phyloP scores from a whole-genome alignment of 1,140 invertebrate genomes.

The Elysia chlorotica region DNA sequence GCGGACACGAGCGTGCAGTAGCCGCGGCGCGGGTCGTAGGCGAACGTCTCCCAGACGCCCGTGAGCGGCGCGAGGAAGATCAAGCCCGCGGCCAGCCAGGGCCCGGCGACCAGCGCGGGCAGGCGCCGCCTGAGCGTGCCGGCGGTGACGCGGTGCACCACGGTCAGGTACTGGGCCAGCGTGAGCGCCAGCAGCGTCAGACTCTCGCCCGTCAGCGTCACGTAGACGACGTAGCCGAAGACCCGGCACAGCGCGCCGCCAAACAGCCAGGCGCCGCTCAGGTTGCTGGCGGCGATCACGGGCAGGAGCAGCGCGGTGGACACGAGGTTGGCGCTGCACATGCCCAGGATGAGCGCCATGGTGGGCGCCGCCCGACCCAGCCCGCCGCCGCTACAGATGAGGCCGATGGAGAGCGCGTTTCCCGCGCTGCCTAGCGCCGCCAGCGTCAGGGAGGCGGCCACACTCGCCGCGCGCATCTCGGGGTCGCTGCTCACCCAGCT shows the following conservation, averaged over 20 bases:
- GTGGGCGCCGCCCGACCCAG: not conserved
- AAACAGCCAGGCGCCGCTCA: not conserved
- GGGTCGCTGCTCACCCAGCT: no score
- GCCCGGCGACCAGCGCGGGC: conserved; percentile 22
- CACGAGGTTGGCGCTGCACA: conserved; percentile 27
- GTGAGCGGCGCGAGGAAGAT: conserved; percentile 25
- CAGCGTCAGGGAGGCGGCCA: not conserved
- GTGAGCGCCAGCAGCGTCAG: conserved; percentile 25
- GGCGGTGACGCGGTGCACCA: conserved; percentile 23
- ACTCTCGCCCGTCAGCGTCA: conserved; percentile 19
- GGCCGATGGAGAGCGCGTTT: not conserved
- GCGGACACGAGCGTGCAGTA: conserved; percentile 26
- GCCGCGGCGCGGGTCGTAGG: conserved; percentile 22
- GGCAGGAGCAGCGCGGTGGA: conserved; percentile 21
- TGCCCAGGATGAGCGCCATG: conserved; percentile 30
- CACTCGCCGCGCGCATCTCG: not conserved
- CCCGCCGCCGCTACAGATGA: not conserved
- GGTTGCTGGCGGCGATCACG: conserved; percentile 21
- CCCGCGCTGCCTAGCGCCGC: not conserved
- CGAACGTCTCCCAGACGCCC: conserved; percentile 27
- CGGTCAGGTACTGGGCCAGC: conserved; percentile 28
- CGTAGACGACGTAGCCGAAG: conserved; percentile 29
- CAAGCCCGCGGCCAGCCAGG: conserved; percentile 24
- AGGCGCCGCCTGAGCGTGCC: conserved; percentile 1
- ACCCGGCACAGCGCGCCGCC: conserved; percentile 9